These are phyloP conservation scores for Oncorhynchus masou DNA, from an alignment of 2,113 vertebrate species.

Conservation along the genomic window DNA sequence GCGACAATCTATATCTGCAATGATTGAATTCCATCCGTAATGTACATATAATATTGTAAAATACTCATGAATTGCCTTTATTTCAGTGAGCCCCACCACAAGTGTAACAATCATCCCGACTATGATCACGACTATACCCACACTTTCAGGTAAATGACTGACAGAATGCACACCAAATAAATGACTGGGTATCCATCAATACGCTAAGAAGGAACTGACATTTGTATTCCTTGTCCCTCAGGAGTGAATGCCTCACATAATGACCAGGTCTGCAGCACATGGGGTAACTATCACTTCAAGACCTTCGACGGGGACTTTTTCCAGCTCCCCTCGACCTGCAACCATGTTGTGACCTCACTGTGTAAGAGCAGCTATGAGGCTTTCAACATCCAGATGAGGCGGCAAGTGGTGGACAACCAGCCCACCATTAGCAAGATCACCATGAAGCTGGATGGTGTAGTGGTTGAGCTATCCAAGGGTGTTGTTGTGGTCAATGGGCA, in stretches of 20 bases:
- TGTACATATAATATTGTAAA: too few relatives aligned
- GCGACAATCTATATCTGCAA: too few relatives aligned
- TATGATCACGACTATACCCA: neutral
- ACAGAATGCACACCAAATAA: neutral
- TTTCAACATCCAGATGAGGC: constrained; percentile 82
- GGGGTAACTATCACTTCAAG: constrained; percentile 87
- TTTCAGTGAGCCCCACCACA: constrained; percentile 12
- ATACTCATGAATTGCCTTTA: neutral
- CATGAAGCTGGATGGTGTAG: constrained; percentile 70
- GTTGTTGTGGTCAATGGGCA: constrained; percentile 67
- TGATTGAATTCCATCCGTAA: too few relatives aligned
- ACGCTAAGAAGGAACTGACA: neutral
- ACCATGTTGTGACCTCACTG: constrained; percentile 79
- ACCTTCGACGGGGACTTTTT: constrained; percentile 85
- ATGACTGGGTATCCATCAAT: neutral
- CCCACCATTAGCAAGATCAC: constrained; percentile 70
- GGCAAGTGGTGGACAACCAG: constrained; percentile 24
- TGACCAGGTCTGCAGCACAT: constrained; percentile 85
- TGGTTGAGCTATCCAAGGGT: constrained; percentile 67
- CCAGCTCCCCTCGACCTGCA: constrained; percentile 81
- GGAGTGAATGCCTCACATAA: constrained; percentile 62
- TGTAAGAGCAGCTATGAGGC: constrained; percentile 72
- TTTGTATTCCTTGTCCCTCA: neutral
- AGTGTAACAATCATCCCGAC: constrained; percentile 24
- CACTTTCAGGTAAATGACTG: constrained; percentile 33